These are phyloP conservation scores for Euzophera pinguis DNA, from an alignment of 2,888 invertebrate species.

Conservation along the genomic window DNA sequence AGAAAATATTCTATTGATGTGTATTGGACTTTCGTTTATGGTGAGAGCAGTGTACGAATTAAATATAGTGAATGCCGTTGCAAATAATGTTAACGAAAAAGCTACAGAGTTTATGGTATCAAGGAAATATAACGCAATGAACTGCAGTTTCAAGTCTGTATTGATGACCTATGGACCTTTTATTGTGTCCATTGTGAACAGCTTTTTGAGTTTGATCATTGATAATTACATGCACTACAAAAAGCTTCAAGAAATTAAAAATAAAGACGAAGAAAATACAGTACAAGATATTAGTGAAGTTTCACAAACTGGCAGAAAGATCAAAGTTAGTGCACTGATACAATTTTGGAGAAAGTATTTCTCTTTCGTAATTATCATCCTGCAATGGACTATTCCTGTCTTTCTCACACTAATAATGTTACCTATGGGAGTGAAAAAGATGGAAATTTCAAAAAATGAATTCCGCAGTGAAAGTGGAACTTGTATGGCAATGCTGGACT, in stretches of 20 bases:
- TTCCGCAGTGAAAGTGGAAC: conserved; percentile 35
- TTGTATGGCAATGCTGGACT: conserved; percentile 56
- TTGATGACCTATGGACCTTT: conserved; percentile 62
- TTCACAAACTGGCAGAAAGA: conserved; percentile 20
- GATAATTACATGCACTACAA: conserved; percentile 69
- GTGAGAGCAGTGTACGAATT: conserved; percentile 43
- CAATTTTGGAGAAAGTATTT: conserved; percentile 51
- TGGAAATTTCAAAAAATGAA: conserved; percentile 31
- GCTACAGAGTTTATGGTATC: conserved; percentile 27
- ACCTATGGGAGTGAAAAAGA: conserved; percentile 52
- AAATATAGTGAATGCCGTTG: conserved; percentile 38
- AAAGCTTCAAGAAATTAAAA: conserved; percentile 46
- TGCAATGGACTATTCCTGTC: conserved; percentile 63
- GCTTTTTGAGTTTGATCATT: conserved; percentile 61
- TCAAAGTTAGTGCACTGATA: conserved; percentile 26
- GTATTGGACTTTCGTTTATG: conserved; percentile 61
- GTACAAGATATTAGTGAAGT: conserved; percentile 41
- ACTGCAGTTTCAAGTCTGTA: conserved; percentile 49
- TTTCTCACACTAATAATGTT: conserved; percentile 60
- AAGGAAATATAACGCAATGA: conserved; percentile 25
- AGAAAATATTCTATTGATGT: conserved; percentile 60
- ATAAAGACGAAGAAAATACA: conserved; percentile 46
- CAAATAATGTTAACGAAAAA: conserved; percentile 42
- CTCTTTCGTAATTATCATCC: conserved; percentile 44
- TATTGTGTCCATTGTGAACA: conserved; percentile 62